A percentile compares a stretch with the other conserved stretches of the same genome.
These are phyloP conservation scores for Leucopternis melanops DNA, from an alignment of 2,113 vertebrate species.

Conservation along the genomic window DNA sequence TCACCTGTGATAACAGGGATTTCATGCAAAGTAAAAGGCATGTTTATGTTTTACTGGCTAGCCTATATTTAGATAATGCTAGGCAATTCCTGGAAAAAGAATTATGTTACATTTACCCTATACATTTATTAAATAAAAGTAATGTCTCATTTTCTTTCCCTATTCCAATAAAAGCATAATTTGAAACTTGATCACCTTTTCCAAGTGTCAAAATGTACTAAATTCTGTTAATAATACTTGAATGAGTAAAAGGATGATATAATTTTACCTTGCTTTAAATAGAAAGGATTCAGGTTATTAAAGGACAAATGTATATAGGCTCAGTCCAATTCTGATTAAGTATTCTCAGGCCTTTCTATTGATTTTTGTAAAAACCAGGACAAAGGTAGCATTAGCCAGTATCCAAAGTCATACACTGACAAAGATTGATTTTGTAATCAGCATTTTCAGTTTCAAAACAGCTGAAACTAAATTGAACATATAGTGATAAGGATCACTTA, in stretches of 20 bases:
- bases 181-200: neutral
- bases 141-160: neutral
- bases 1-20: neutral
- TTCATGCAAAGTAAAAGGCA: neutral
- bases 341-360: neutral
- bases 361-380: neutral
- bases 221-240: neutral
- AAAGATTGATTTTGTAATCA: neutral
- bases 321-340: neutral
- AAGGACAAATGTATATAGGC: neutral
- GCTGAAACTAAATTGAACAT: neutral
- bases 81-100: neutral
- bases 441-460: neutral
- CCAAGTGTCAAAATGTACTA: neutral
- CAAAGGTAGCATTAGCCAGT: neutral
- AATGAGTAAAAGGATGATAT: neutral
- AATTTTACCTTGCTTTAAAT: neutral
- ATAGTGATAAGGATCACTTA: neutral
- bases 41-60: neutral
- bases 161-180: neutral
- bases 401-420: neutral
- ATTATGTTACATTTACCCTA: neutral
- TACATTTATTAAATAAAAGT: neutral
- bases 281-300: neutral
- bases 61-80: neutral